These are phyloP conservation scores for Forbesichthys agassizii DNA, from an alignment of 2,113 vertebrate species.

Conservation along the genomic window DNA sequence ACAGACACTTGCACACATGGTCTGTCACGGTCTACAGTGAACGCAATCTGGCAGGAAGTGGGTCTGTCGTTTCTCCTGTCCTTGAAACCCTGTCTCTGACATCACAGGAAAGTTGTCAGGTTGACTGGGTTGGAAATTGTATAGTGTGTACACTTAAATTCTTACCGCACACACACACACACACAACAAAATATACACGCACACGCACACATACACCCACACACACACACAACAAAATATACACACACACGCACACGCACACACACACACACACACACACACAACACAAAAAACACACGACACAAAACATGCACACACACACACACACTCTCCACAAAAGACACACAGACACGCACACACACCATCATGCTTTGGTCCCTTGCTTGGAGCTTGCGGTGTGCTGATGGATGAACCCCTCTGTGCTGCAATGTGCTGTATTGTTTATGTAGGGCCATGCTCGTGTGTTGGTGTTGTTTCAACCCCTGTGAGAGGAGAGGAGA, in stretches of 20 bases:
- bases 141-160: not conserved
- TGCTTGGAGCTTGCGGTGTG: slow-evolving; percentile 11
- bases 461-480: slow-evolving; percentile 61
- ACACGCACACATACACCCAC: slow-evolving; percentile 2
- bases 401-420: slow-evolving; percentile 53
- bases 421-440: slow-evolving; percentile 36
- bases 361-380: no score
- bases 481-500: slow-evolving; percentile 43
- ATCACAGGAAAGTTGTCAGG: slow-evolving; percentile 50
- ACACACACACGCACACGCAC: not conserved
- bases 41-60: slow-evolving; percentile 38
- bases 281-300: not conserved
- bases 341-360: slow-evolving; percentile 1
- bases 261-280: no score
- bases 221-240: not conserved
- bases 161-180: not conserved
- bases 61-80: slow-evolving; percentile 25
- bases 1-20: not conserved
- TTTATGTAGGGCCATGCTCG: slow-evolving; percentile 56
- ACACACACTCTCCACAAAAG: not conserved
- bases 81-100: slow-evolving; percentile 45
- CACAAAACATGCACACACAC: not conserved
- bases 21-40: slow-evolving; percentile 3
- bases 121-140: not conserved
- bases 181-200: not conserved